Conservation (phyloP, 2,113 vertebrate species). For the Podarcis muralis region DNA sequence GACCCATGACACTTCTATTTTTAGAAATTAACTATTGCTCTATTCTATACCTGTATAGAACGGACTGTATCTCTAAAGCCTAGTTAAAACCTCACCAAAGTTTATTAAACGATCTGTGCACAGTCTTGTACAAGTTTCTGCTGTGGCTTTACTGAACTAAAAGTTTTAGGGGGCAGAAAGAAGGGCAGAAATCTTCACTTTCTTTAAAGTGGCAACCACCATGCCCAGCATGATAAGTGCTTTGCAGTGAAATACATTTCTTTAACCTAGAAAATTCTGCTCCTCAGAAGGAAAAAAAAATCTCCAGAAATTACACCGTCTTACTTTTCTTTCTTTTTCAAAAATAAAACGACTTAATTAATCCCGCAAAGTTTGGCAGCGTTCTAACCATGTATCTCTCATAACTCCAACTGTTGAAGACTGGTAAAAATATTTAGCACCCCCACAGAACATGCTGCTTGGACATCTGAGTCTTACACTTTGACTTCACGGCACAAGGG, state of each 20-base stretch:
- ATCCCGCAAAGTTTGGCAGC: neutral
- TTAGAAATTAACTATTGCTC: neutral
- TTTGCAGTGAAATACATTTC: neutral
- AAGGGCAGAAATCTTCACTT: neutral
- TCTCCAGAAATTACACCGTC: neutral
- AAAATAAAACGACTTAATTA: neutral
- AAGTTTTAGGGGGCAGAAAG: neutral
- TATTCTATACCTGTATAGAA: neutral
- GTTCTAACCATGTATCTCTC: neutral
- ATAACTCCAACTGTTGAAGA: neutral
- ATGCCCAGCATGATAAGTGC: neutral
- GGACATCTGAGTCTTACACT: neutral
- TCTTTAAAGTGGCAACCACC: neutral
- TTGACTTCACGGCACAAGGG: neutral
- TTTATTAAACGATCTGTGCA: neutral
- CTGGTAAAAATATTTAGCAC: neutral
- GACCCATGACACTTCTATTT: neutral
- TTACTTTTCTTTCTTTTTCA: neutral
- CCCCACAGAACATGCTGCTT: neutral
- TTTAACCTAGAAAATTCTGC: neutral
- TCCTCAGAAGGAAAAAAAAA: neutral
- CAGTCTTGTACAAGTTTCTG: neutral
- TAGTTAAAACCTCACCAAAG: neutral
- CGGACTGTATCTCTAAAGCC: neutral
- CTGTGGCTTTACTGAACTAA: neutral